Conservation (phyloP, 2,888 invertebrate species). For the Lomographa bimaculata region DNA sequence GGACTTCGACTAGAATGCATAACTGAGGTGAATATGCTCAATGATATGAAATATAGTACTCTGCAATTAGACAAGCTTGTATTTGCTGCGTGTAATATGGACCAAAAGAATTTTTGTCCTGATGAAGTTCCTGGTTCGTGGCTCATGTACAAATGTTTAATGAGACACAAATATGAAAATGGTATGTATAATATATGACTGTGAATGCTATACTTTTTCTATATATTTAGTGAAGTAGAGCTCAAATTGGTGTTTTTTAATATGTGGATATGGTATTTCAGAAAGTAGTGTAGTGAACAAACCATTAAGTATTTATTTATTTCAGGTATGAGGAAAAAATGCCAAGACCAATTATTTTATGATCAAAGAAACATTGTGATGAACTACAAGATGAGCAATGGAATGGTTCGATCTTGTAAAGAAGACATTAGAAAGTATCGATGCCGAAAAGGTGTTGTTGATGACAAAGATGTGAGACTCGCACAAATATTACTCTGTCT, state of each 20-base stretch:
- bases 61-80: conserved; percentile 94
- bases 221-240: too few relatives aligned
- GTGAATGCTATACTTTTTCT: too few relatives aligned
- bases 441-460: conserved; percentile 92
- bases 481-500: conserved; percentile 96
- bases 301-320: too few relatives aligned
- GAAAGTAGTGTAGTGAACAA: too few relatives aligned
- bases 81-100: conserved; percentile 94
- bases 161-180: conserved; percentile 90
- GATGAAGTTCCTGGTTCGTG: conserved; percentile 90
- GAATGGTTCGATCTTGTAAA: conserved; percentile 93
- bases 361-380: conserved; percentile 94
- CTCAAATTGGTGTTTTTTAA: too few relatives aligned
- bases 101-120: conserved; percentile 90
- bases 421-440: conserved; percentile 94
- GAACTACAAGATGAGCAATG: conserved; percentile 95
- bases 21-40: conserved; percentile 90
- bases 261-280: too few relatives aligned
- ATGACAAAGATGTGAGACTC: conserved; percentile 92
- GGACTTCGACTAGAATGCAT: conserved; percentile 87
- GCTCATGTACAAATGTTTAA: conserved; percentile 94
- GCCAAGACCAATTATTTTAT: conserved; percentile 92
- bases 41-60: conserved; percentile 95
- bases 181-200: too few relatives aligned
- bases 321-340: conserved; percentile 85